phyloP scores from a whole-genome alignment of 1,140 invertebrate genomes.

The Caligus rogercresseyi region DNA sequence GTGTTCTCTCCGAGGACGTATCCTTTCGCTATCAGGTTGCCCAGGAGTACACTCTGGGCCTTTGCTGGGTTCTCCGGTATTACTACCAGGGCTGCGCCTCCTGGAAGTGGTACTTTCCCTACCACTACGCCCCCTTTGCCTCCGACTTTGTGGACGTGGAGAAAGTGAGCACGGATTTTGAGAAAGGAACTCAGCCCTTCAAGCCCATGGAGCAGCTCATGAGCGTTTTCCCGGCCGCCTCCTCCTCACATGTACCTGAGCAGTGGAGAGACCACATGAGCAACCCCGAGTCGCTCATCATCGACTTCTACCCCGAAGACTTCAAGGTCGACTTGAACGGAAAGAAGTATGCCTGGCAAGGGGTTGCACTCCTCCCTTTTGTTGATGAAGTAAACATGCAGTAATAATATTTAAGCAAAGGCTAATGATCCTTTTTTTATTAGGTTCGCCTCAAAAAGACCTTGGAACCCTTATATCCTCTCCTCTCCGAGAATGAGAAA shows the following conservation, averaged over 20 bases:
- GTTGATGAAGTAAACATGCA: slow-evolving; percentile 58
- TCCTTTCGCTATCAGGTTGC: slow-evolving; percentile 78
- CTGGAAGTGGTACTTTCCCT: slow-evolving; percentile 99
- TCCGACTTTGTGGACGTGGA: slow-evolving; percentile 90
- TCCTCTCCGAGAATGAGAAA: slow-evolving; percentile 57
- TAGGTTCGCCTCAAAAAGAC: slow-evolving; percentile 57
- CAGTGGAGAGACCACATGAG: slow-evolving; percentile 90
- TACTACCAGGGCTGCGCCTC: slow-evolving; percentile 98
- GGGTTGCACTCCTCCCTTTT: slow-evolving; percentile 91
- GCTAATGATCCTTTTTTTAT: not conserved
- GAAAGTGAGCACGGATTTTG: slow-evolving; percentile 65
- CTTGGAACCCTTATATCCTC: slow-evolving; percentile 54
- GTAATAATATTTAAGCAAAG: not conserved
- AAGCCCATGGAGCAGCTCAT: slow-evolving; percentile 94
- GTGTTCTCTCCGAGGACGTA: slow-evolving; percentile 55
- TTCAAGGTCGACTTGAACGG: slow-evolving; percentile 99
- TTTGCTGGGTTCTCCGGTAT: slow-evolving; percentile 95
- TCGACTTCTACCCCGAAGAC: slow-evolving; percentile 96
- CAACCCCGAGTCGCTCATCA: slow-evolving; percentile 78
- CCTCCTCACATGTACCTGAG: slow-evolving; percentile 72
- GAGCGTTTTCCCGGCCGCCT: slow-evolving; percentile 97
- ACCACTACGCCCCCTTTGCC: slow-evolving; percentile 99
- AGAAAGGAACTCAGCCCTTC: slow-evolving; percentile 72
- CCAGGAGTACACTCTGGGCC: slow-evolving; percentile 76
- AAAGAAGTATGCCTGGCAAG: slow-evolving; percentile 99